Conservation (phyloP, 2,797 vertebrate genomes). For the Periophthalmus magnuspinnatus region DNA sequence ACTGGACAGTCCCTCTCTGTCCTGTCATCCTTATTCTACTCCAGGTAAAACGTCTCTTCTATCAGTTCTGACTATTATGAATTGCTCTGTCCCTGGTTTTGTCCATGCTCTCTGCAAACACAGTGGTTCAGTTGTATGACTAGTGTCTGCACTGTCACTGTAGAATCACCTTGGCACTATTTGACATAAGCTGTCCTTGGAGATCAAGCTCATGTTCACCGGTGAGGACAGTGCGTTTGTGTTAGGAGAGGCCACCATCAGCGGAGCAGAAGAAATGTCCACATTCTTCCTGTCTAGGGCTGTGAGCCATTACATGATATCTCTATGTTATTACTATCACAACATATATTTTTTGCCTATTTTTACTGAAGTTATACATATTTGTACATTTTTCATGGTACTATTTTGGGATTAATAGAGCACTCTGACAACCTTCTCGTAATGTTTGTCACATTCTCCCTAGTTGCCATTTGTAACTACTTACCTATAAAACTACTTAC, state of each 20-base stretch:
- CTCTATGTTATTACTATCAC: too few relatives aligned
- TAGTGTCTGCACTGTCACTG: conserved; percentile 30
- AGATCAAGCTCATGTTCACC: conserved; percentile 43
- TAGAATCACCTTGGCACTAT: conserved; percentile 25
- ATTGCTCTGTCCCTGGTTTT: conserved; percentile 6
- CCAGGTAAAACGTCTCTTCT: conserved; percentile 21
- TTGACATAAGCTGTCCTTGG: conserved; percentile 37
- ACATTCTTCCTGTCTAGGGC: conserved; percentile 3
- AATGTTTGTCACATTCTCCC: conserved; percentile 7
- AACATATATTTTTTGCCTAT: too few relatives aligned
- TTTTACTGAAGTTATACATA: too few relatives aligned
- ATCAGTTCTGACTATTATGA: conserved; percentile 13
- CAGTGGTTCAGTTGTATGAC: conserved; percentile 2
- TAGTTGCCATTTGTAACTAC: conserved; percentile 32
- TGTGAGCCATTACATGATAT: neutral
- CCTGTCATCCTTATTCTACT: conserved; percentile 3
- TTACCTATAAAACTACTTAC: conserved; percentile 92
- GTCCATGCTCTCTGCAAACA: conserved; percentile 16
- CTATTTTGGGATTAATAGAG: neutral
- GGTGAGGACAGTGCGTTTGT: conserved; percentile 11
- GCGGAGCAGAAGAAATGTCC: conserved; percentile 44
- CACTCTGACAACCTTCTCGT: conserved; percentile 28
- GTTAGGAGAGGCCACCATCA: conserved; percentile 29
- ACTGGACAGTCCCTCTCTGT: conserved; percentile 28
- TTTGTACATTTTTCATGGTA: too few relatives aligned